Base-by-base conservation (phyloP, 2,797 vertebrate genomes). In the Aulostomus chinensis region DNA sequence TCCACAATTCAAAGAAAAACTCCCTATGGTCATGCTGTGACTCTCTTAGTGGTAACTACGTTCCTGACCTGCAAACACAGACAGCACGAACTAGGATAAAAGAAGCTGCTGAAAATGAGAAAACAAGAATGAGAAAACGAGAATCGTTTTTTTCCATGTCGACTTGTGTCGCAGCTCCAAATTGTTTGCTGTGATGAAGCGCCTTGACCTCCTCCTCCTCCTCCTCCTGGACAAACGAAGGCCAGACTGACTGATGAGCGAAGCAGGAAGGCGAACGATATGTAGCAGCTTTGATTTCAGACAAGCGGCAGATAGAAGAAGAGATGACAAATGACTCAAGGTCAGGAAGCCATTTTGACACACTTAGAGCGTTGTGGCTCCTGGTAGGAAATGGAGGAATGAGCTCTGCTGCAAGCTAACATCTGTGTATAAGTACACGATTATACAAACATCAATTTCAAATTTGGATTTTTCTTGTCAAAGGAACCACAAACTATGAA, bases 341-440 rank as follows among this genome's bases (percentile, higher is more conserved):
- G 86, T 78, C 71, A 65, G 62, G 55, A 51, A 50, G 58, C 76
- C 76, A 80, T 86, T 64, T 81, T 80, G 72, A 70, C 50, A 49
- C 24, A 2, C 24, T 37, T 12, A 24, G 56, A 28, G 54, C 50
- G 28, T 64, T 25, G 45, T 24, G 45, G 49, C 36, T 36, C 1
- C 58, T 15, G 41, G 13, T 25, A 30, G 31, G 38, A 76, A 71
- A 76, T 76, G 72, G 71, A 80, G 57, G 45, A 25, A 64, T 41
- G 39, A 16, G 45, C 30, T 24, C 22, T 15, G n/a, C 41, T 50
- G 40, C 33, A n/a, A n/a, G n/a, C n/a, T n/a, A n/a, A n/a, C n/a
- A n/a, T n/a, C n/a, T n/a, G n/a, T n/a, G n/a, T n/a, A n/a, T n/a
- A n/a, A n/a, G n/a, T n/a, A n/a, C n/a, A n/a, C n/a, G n/a, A n/a